phyloP scores from a whole-genome alignment of 2,113 vertebrate species.

The Cettia cetti region DNA sequence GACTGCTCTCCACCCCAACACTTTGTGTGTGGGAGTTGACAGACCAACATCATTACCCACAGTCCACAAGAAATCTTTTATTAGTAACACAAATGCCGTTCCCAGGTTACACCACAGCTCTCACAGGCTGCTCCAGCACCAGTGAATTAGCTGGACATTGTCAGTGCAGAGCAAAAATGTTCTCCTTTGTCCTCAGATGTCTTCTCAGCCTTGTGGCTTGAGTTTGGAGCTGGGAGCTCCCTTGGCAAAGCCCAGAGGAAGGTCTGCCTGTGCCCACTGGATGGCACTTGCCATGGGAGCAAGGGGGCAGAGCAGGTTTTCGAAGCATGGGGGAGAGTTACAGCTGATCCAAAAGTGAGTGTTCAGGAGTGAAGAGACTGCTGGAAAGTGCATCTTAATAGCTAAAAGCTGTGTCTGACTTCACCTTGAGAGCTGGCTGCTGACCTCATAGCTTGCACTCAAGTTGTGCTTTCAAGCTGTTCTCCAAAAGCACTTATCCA shows the following conservation, averaged over 20 bases:
- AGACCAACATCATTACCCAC: background rate
- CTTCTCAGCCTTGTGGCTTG: background rate
- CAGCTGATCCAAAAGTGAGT: background rate
- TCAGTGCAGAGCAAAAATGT: background rate
- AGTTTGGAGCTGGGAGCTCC: background rate
- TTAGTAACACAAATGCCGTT: background rate
- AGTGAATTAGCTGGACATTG: background rate
- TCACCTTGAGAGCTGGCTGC: background rate
- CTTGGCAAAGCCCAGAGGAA: background rate
- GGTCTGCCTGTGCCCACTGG: background rate
- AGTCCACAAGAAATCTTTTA: background rate
- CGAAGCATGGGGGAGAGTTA: accelerated
- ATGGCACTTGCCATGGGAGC: background rate
- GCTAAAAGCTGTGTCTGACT: background rate
- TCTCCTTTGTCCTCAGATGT: background rate
- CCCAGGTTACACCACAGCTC: background rate
- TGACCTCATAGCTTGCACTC: background rate
- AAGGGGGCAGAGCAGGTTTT: background rate
- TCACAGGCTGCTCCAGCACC: background rate
- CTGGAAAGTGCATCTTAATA: background rate
- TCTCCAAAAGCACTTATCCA: conserved; percentile 5
- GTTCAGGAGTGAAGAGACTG: background rate
- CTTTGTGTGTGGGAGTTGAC: accelerated
- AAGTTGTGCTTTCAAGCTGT: background rate
- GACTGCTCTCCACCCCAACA: accelerated